These are phyloP conservation scores for Arenaria interpres DNA, from an alignment of 2,113 vertebrate genomes.

Conservation along the genomic window DNA sequence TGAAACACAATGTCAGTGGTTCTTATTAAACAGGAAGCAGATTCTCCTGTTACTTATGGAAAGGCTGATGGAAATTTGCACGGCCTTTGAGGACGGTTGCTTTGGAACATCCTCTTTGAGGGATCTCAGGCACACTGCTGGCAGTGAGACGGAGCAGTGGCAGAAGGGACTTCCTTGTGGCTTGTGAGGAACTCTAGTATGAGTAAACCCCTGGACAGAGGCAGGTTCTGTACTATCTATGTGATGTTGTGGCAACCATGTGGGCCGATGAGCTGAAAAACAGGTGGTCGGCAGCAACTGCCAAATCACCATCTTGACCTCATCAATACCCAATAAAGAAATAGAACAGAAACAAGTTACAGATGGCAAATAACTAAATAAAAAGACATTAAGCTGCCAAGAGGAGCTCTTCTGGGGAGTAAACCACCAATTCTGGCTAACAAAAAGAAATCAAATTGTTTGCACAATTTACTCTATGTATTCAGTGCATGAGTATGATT, in stretches of 20 bases:
- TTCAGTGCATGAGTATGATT: background rate
- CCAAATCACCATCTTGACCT: background rate
- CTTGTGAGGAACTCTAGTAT: background rate
- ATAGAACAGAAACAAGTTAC: conserved; percentile 17
- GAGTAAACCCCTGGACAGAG: background rate
- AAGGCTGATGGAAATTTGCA: background rate
- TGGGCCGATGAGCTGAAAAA: background rate
- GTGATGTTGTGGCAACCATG: background rate
- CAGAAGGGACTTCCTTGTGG: background rate
- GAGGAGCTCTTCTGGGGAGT: background rate
- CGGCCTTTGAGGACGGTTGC: rapidly evolving
- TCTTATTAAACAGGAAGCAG: background rate
- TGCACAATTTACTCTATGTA: background rate
- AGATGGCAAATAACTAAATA: conserved; percentile 32
- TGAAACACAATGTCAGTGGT: conserved; percentile 29
- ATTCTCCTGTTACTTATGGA: background rate
- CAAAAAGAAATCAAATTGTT: background rate
- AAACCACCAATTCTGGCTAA: background rate
- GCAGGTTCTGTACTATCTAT: background rate
- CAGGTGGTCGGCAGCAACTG: background rate
- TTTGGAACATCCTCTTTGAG: background rate
- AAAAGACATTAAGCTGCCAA: background rate
- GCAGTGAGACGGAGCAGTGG: background rate
- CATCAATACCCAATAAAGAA: conserved; percentile 19
- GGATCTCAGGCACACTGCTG: background rate